These are phyloP conservation scores for Stercorarius parasiticus DNA, from an alignment of 2,113 vertebrate genomes.

Conservation along the genomic window DNA sequence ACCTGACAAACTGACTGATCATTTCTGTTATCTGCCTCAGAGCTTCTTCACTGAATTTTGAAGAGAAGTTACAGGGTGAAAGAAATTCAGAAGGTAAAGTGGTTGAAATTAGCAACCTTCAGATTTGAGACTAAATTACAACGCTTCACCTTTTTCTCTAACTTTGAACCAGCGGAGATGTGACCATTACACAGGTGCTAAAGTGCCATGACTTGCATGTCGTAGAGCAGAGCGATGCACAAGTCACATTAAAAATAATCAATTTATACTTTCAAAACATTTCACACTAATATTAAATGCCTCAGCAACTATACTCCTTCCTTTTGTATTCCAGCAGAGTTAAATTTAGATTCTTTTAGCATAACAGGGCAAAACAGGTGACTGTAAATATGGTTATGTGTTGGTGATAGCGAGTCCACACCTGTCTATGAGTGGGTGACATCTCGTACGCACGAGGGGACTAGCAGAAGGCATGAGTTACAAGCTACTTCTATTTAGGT, in stretches of 20 bases:
- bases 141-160: background rate
- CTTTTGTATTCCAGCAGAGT: background rate
- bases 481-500: background rate
- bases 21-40: background rate
- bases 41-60: background rate
- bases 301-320: background rate
- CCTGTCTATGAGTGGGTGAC: background rate
- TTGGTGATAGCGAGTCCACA: background rate
- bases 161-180: background rate
- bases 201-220: background rate
- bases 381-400: background rate
- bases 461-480: background rate
- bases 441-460: rapidly evolving
- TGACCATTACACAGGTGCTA: background rate
- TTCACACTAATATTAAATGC: background rate
- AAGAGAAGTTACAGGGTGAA: background rate
- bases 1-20: constrained; percentile 12
- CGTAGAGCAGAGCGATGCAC: background rate
- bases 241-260: background rate
- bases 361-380: background rate
- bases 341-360: background rate
- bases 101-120: background rate
- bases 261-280: background rate
- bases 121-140: background rate
- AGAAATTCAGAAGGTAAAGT: background rate